phyloP scores from a whole-genome alignment of 2,888 invertebrate species.

The Tridacna gigas region DNA sequence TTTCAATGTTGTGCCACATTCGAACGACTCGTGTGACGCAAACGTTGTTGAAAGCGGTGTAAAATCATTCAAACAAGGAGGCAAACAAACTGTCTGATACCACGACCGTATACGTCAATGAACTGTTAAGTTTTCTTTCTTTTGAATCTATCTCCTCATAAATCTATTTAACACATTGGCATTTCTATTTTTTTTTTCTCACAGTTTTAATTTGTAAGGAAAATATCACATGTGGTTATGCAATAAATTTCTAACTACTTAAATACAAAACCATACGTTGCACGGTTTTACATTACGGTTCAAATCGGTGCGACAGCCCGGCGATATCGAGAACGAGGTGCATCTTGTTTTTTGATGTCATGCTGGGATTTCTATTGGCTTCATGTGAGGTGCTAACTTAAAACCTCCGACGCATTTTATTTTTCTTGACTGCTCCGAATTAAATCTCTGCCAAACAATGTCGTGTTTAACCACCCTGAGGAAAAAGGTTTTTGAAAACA shows the following conservation, averaged over 20 bases:
- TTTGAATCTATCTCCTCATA: neutral
- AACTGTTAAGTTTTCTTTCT: neutral
- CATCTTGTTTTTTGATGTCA: constrained; percentile 11
- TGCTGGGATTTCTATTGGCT: constrained; percentile 6
- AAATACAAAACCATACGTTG: neutral
- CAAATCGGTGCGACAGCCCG: neutral
- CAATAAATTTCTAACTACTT: constrained; percentile 17
- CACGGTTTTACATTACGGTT: neutral
- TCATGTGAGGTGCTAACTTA: constrained; percentile 10
- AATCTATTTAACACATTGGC: constrained; percentile 13
- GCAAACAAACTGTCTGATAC: too few relatives aligned
- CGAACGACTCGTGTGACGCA: too few relatives aligned
- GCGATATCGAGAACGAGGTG: neutral
- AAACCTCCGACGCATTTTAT: too few relatives aligned
- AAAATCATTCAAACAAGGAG: too few relatives aligned
- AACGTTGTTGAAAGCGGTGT: too few relatives aligned
- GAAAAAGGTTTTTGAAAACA: too few relatives aligned
- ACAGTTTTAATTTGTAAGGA: constrained; percentile 3
- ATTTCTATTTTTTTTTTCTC: constrained; percentile 10
- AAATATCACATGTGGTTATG: constrained; percentile 20
- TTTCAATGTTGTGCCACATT: too few relatives aligned
- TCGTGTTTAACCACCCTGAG: too few relatives aligned
- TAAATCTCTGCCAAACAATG: too few relatives aligned
- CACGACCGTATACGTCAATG: too few relatives aligned
- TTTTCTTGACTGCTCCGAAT: too few relatives aligned